Conservation (phyloP, 2,888 invertebrate genomes). For the Erannis defoliaria region DNA sequence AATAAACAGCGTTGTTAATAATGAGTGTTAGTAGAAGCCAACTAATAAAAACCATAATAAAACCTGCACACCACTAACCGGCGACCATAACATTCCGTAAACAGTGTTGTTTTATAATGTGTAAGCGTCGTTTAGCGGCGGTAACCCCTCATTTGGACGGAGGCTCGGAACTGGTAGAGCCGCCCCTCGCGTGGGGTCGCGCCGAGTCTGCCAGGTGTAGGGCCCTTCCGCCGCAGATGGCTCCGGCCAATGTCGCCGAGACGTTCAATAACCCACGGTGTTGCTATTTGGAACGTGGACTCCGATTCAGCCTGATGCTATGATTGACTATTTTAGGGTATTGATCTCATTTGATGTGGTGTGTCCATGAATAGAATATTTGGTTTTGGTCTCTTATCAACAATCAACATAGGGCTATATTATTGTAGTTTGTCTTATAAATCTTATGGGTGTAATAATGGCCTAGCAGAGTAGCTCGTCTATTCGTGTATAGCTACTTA, state of each 20-base stretch:
- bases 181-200: constrained; percentile 65
- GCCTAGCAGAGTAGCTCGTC: not conserved
- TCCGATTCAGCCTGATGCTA: constrained; percentile 9
- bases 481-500: not conserved
- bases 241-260: constrained; percentile 28
- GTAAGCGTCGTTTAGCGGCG: constrained; percentile 55
- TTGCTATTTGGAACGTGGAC: constrained; percentile 13
- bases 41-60: constrained; percentile 54
- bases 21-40: constrained; percentile 38
- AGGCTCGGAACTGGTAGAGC: constrained; percentile 50
- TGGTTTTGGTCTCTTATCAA: not conserved
- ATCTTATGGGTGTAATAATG: not conserved
- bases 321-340: constrained; percentile 8
- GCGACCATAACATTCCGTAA: constrained; percentile 49
- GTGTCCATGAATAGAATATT: constrained; percentile 4
- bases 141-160: constrained; percentile 62
- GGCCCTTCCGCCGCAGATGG: constrained; percentile 74
- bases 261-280: constrained; percentile 31
- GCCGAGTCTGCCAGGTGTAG: constrained; percentile 74
- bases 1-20: constrained; percentile 36
- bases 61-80: constrained; percentile 43
- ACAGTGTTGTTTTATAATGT: constrained; percentile 53
- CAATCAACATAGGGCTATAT: too few relatives aligned
- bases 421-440: not conserved
- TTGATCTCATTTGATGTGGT: constrained; percentile 4